A percentile compares a stretch with the other conserved stretches of the same genome.
These are phyloP conservation scores for Dicranocentrus wangi DNA, from an alignment of 2,888 invertebrate genomes.

Conservation along the genomic window DNA sequence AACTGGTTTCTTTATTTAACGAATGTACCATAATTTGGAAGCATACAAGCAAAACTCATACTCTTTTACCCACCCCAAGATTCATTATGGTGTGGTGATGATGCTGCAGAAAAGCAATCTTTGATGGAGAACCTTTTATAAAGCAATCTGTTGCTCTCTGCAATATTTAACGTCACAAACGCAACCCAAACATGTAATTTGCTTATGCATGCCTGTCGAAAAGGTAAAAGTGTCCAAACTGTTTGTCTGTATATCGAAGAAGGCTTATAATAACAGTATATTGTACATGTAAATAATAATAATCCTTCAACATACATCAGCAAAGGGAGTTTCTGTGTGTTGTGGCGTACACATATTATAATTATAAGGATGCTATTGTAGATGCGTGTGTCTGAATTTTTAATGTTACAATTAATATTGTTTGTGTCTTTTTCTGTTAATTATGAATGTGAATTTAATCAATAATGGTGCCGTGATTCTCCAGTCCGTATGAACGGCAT, in stretches of 20 bases:
- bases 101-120: slow-evolving; percentile 7
- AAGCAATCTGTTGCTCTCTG: slow-evolving; percentile 11
- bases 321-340: too few species aligned
- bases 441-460: neutral
- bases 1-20: slow-evolving; percentile 10
- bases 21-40: slow-evolving; percentile 5
- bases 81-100: slow-evolving; percentile 11
- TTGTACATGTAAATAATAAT: too few species aligned
- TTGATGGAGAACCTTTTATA: slow-evolving; percentile 13
- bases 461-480: too few species aligned
- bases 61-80: neutral
- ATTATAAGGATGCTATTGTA: too few species aligned
- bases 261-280: too few species aligned
- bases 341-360: too few species aligned
- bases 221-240: slow-evolving; percentile 1
- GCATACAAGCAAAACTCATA: slow-evolving; percentile 8
- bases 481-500: too few species aligned
- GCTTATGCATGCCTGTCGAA: slow-evolving; percentile 14
- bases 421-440: neutral
- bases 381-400: too few species aligned
- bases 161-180: slow-evolving; percentile 8
- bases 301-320: too few species aligned
- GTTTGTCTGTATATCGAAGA: neutral
- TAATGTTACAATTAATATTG: too few species aligned
- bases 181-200: neutral